These are phyloP conservation scores for Microcaecilia unicolor DNA, from an alignment of 2,797 vertebrate species.

Conservation along the genomic window DNA sequence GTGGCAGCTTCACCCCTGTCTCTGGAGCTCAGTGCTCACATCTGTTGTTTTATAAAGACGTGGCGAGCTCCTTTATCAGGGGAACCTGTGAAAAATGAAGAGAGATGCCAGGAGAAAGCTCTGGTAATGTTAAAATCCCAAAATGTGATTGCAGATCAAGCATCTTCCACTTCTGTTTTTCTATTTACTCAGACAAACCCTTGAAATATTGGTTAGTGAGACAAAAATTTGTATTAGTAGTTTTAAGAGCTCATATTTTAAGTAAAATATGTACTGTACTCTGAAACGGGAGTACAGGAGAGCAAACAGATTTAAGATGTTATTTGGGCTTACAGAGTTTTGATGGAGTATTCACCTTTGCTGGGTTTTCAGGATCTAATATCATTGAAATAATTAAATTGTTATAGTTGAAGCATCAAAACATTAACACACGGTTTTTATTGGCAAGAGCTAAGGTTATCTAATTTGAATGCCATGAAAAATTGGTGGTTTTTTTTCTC, in stretches of 20 bases:
- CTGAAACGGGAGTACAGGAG: slow-evolving; percentile 25
- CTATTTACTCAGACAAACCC: slow-evolving; percentile 40
- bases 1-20: neutral
- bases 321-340: slow-evolving; percentile 35
- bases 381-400: slow-evolving; percentile 67
- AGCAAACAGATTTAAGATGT: slow-evolving; percentile 43
- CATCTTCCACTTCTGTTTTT: slow-evolving; percentile 39
- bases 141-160: slow-evolving; percentile 42
- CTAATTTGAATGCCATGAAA: slow-evolving; percentile 60
- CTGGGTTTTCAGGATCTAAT: slow-evolving; percentile 52
- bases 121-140: slow-evolving; percentile 11
- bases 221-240: slow-evolving; percentile 17
- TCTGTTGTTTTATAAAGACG: too few relatives aligned
- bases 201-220: slow-evolving; percentile 35
- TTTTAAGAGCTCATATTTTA: slow-evolving; percentile 23
- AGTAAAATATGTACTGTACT: slow-evolving; percentile 21
- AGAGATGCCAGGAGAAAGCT: slow-evolving; percentile 20
- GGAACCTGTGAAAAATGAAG: slow-evolving; percentile 27
- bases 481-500: slow-evolving; percentile 38
- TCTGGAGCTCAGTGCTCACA: neutral
- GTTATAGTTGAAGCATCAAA: slow-evolving; percentile 60
- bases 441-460: slow-evolving; percentile 56
- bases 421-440: slow-evolving; percentile 61
- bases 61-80: slow-evolving; percentile 7
- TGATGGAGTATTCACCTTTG: slow-evolving; percentile 43